Base-by-base conservation (phyloP, 2,113 vertebrate genomes). In the Scortum barcoo region DNA sequence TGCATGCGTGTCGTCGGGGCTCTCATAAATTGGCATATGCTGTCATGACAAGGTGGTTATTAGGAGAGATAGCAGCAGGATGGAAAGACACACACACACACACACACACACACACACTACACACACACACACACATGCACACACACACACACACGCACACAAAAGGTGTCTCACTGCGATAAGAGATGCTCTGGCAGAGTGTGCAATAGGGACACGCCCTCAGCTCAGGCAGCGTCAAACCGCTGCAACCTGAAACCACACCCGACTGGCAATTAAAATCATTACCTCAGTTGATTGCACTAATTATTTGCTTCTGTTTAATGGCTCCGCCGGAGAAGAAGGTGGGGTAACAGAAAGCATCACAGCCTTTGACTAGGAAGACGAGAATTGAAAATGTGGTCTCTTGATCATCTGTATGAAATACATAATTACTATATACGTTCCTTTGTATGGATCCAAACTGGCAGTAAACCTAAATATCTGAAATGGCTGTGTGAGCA, bases 91-190 rank as follows among this genome's bases (percentile, higher is more conserved):
- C 70, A 77, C 73, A 66, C 57, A 73, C 54, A 14, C 57, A 60
- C 28, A n/a, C n/a, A n/a, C n/a, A n/a, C n/a, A n/a, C n/a, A n/a
- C n/a, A n/a, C n/a, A n/a, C n/a, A n/a, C n/a, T n/a, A 71, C 68
- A 30, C 60, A 67, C 44, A 76, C 11, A 53, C 48, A 46, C 44
- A 46, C 60, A 73, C 54, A 74, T 12, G 66, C 14, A 56, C 62
- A 17, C 56, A 57, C 83, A 79, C 50, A 71, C 68, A 30, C 60
- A 67, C 44, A 76, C 11, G 62, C 72, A 81, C 58, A 76, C 28
- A 73, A 48, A 86, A 85, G 77, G 83, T 89, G 81, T 82, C 78
- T 74, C n/a, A 3, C 75, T 60, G 65, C 77, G 87, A 92, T 85
- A 90, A 90, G 69, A 86, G 63, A 51, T 19, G 26, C 57, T 16